A percentile compares a stretch with the other conserved stretches of the same genome.
phyloP scores from a whole-genome alignment of 2,797 vertebrate species.

The Platyrinchus mystaceus region DNA sequence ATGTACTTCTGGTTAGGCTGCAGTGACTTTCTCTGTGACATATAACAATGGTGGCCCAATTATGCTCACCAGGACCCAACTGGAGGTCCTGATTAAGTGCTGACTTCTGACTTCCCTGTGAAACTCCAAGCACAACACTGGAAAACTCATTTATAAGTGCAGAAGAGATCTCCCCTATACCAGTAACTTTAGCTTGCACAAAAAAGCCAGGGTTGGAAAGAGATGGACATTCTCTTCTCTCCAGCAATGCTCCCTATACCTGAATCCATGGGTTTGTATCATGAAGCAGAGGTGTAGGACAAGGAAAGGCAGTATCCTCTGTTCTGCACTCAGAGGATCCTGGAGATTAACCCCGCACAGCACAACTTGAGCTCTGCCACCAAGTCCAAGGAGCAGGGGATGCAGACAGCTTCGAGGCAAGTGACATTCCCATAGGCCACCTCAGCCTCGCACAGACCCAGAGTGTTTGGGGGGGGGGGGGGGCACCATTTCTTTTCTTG shows the following conservation, averaged over 20 bases:
- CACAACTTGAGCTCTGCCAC: background rate
- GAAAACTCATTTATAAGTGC: background rate
- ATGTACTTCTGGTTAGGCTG: background rate
- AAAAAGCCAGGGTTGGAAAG: background rate
- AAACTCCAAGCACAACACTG: background rate
- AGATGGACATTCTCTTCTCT: background rate
- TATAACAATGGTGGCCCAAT: background rate
- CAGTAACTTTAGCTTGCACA: background rate
- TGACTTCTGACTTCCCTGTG: background rate
- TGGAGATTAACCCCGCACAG: background rate
- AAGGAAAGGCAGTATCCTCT: background rate
- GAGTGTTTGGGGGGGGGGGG: background rate
- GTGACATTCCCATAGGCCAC: background rate
- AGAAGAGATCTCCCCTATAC: background rate
- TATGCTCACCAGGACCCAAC: background rate
- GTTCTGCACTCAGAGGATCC: background rate
- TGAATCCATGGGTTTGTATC: background rate
- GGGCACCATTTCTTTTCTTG: background rate
- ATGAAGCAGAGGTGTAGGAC: background rate
- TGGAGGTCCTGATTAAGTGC: background rate
- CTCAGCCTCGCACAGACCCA: background rate
- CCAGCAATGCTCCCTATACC: background rate
- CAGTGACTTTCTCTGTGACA: background rate
- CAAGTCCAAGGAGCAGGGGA: background rate
- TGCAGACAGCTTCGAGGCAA: background rate